A percentile compares a stretch with the other conserved stretches of the same genome.
Evolutionary conservation across 1,140 invertebrate genomes (phyloP).

Genomic region (Caenorhabditis inopinata): DNA sequence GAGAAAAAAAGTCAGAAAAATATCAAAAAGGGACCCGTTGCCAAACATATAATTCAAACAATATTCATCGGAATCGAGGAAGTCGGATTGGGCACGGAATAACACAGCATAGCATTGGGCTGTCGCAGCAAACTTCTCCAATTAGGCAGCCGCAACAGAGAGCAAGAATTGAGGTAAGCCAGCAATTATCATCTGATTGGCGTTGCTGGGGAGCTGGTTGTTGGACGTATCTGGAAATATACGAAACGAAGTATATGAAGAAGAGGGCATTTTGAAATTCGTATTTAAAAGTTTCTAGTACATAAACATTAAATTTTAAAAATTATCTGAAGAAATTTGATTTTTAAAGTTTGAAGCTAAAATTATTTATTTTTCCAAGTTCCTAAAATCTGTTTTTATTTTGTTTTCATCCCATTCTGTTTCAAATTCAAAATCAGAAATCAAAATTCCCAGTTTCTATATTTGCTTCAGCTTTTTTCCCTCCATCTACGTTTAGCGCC

Average conservation of each 20-base stretch:
- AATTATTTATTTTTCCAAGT: too few relatives aligned
- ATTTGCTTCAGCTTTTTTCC: background rate
- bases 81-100: constrained; percentile 34
- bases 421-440: too few relatives aligned
- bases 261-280: too few relatives aligned
- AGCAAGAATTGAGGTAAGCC: constrained; percentile 32
- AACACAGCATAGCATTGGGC: constrained; percentile 36
- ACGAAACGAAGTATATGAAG: too few relatives aligned
- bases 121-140: constrained; percentile 39
- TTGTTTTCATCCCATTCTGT: too few relatives aligned
- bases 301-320: too few relatives aligned
- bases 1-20: too few relatives aligned
- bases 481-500: too few relatives aligned
- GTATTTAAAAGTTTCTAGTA: too few relatives aligned
- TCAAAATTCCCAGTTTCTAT: background rate
- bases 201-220: constrained; percentile 1
- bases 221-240: constrained; percentile 41
- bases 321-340: too few relatives aligned
- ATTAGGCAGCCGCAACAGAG: constrained; percentile 38
- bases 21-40: background rate
- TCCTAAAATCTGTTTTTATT: too few relatives aligned
- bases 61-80: constrained; percentile 11
- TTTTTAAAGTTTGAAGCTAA: too few relatives aligned
- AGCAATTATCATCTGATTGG: constrained; percentile 20
- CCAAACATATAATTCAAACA: background rate